Base-by-base conservation (phyloP, 2,113 vertebrate species). In the Cyprinodon variegatus region DNA sequence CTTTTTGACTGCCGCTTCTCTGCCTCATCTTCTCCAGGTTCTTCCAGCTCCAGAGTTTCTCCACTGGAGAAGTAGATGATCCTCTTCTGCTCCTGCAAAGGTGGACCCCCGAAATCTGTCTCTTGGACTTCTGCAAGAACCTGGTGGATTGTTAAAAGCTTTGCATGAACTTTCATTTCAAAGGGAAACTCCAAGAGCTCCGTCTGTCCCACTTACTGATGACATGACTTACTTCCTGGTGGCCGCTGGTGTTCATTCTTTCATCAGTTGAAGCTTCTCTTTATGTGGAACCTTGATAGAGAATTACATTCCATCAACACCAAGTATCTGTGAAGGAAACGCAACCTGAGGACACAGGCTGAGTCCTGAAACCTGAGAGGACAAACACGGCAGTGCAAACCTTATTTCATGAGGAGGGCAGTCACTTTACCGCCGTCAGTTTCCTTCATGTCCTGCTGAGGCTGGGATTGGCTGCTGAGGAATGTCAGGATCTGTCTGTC, bases 31-130 rank as follows among this genome's bases (percentile, higher is more conserved):
- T 87, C 93, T 4, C 79, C 84, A 22, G 78, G 78, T 74, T 85
- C 82, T 43, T 86, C 66, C 17, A 76, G 91, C 40, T 94, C 94
- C 83, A 95, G 78, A 59, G 84, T 92, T 70, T 96, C 95, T 50
- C 96, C 94, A 14, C 86, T 95, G 61, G 86, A 84, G 83, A 96
- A 97, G 77, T 95, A 76, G 79, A 96, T 91, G n/a, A 95, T 71
- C 74, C 83, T 95, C 72, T 70, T 92, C 61, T 88, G 57, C 70
- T 45, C 70, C 15, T 82, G 38, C 13, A n/a, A 37, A 3, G 59
- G n/a, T 6, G 71, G 12, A 57, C 15, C 48, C 0, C 62, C 78
- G 67, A 74, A 77, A 50, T 60, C n/a, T 5, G 80, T 81, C 57
- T 90, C 88, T 62, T 86, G 71, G 29, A 61, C 3, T 64, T 45